These are phyloP conservation scores for Coelopa frigida DNA, from an alignment of 1,140 invertebrate genomes.

Conservation along the genomic window DNA sequence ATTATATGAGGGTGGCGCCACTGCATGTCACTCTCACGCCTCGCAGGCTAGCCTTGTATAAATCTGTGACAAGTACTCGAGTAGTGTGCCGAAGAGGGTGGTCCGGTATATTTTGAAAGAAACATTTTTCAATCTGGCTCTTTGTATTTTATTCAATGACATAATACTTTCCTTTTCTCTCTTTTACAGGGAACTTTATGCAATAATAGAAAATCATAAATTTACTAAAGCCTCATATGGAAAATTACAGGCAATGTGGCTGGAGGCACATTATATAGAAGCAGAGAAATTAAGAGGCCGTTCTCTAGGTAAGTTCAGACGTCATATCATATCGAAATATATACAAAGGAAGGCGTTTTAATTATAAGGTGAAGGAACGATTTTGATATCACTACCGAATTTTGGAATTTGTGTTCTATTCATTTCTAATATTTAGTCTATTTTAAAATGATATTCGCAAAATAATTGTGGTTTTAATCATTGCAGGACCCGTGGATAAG, in stretches of 20 bases:
- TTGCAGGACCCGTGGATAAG: slow-evolving; percentile 90
- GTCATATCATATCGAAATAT: too few relatives aligned
- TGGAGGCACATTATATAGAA: slow-evolving; percentile 98
- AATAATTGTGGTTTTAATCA: slow-evolving; percentile 4
- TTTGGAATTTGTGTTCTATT: too few relatives aligned
- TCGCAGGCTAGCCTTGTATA: too few relatives aligned
- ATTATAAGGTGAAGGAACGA: too few relatives aligned
- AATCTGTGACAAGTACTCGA: too few relatives aligned
- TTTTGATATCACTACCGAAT: too few relatives aligned
- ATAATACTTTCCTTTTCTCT: neutral
- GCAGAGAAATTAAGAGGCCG: slow-evolving; percentile 92
- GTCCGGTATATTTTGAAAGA: neutral
- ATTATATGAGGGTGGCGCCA: too few relatives aligned
- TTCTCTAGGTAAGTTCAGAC: slow-evolving; percentile 68
- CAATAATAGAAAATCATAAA: slow-evolving; percentile 92
- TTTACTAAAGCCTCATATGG: slow-evolving; percentile 96
- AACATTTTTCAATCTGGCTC: neutral
- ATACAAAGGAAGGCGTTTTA: neutral
- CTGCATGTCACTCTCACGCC: too few relatives aligned
- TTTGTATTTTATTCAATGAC: slow-evolving; percentile 1
- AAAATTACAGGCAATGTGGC: slow-evolving; percentile 94
- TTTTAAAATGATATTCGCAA: neutral
- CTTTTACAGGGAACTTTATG: slow-evolving; percentile 73
- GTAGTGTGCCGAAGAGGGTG: too few relatives aligned
- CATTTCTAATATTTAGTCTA: too few relatives aligned